Percentiles rank a stretch among this genome's conserved stretches.
These are phyloP conservation scores for Trachymyrmex septentrionalis DNA, from an alignment of 1,140 invertebrate genomes.

Conservation along the genomic window DNA sequence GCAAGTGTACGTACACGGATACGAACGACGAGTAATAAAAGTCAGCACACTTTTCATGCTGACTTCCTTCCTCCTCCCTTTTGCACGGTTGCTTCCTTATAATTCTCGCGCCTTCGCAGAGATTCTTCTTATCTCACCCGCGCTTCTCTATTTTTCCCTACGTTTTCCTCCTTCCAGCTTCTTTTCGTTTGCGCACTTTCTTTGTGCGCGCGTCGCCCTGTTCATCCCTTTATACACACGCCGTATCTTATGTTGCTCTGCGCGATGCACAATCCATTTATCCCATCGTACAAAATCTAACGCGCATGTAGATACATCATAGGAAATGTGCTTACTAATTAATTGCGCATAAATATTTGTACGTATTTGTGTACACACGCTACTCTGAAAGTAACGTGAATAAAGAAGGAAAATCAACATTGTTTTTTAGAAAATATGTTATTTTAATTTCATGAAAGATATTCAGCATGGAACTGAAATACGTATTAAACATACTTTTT, in stretches of 20 bases:
- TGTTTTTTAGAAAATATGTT: background rate
- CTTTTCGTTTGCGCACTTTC: background rate
- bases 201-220: background rate
- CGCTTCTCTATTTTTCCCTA: background rate
- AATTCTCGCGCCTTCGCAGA: slow-evolving; percentile 51
- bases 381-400: background rate
- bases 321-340: slow-evolving; percentile 30
- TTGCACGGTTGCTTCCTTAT: slow-evolving; percentile 23
- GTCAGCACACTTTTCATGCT: slow-evolving; percentile 63
- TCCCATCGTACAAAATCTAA: background rate
- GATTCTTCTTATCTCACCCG: slow-evolving; percentile 50
- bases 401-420: slow-evolving; percentile 13
- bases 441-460: background rate
- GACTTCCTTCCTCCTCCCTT: slow-evolving; percentile 40
- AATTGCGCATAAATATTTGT: slow-evolving; percentile 42
- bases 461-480: slow-evolving; percentile 2
- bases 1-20: slow-evolving; percentile 16
- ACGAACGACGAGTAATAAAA: slow-evolving; percentile 60
- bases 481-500: slow-evolving; percentile 2
- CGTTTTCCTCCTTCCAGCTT: background rate
- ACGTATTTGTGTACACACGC: too few relatives aligned
- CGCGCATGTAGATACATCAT: background rate
- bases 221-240: background rate
- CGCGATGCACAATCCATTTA: slow-evolving; percentile 23
- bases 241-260: slow-evolving; percentile 14